phyloP scores from a whole-genome alignment of 2,113 vertebrate genomes.

The Phaethornis superciliosus region DNA sequence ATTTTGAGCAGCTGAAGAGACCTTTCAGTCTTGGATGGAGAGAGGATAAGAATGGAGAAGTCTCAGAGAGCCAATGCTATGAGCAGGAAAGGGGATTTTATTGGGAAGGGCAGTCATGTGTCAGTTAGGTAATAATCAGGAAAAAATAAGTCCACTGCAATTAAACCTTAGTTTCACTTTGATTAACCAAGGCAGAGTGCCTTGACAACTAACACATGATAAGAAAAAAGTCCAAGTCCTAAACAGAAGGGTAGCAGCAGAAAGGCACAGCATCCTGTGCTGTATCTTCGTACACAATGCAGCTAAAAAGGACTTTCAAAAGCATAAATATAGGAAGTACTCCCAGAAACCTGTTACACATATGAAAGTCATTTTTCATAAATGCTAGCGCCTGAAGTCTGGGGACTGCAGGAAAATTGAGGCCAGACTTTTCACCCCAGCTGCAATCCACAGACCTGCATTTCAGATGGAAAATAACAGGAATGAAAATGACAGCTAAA shows the following conservation, averaged over 20 bases:
- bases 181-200: not conserved
- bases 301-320: not conserved
- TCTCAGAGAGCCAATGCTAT: not conserved
- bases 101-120: fast-evolving
- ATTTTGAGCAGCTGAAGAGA: not conserved
- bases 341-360: not conserved
- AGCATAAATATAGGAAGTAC: not conserved
- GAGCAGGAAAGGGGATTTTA: not conserved
- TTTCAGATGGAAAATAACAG: not conserved
- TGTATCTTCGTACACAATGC: not conserved
- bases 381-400: not conserved
- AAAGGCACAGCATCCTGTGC: not conserved
- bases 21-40: not conserved
- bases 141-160: not conserved
- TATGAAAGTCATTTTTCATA: not conserved
- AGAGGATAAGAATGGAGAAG: not conserved
- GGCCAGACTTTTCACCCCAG: not conserved
- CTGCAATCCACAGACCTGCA: not conserved
- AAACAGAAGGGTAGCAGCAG: not conserved
- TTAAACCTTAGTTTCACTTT: not conserved
- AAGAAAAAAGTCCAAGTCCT: not conserved
- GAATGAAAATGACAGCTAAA: not conserved
- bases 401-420: not conserved
- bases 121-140: not conserved
- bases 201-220: not conserved